Evolutionary conservation across 1,140 invertebrate genomes (phyloP).

Genomic region (Drosophila erecta): DNA sequence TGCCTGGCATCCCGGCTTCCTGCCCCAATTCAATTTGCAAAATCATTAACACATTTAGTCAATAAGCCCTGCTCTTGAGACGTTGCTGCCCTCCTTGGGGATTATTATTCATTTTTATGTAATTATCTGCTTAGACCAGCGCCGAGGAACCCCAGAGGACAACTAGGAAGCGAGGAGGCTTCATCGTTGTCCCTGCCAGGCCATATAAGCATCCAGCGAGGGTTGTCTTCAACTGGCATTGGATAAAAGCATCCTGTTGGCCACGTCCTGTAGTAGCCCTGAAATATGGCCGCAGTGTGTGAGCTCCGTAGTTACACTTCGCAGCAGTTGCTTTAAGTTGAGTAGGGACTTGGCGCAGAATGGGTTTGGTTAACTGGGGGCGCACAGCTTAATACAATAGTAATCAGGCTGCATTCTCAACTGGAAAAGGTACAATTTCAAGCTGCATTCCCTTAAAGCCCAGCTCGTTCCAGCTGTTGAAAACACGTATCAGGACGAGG

Average conservation of each 20-base stretch:
- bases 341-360: constrained; percentile 1
- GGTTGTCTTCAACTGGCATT: constrained; percentile 57
- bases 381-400: neutral
- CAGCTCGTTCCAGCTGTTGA: constrained; percentile 18
- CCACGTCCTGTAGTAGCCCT: constrained; percentile 50
- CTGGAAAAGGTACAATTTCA: too few relatives aligned
- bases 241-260: constrained; percentile 70
- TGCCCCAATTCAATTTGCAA: constrained; percentile 72
- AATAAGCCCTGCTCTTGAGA: constrained; percentile 75
- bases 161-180: constrained; percentile 23
- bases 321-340: constrained; percentile 28
- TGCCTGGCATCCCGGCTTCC: constrained; percentile 57
- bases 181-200: neutral
- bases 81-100: constrained; percentile 43
- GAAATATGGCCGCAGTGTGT: constrained; percentile 78
- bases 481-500: constrained; percentile 3
- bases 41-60: constrained; percentile 80
- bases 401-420: too few relatives aligned
- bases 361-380: neutral
- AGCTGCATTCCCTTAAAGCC: constrained; percentile 10
- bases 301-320: constrained; percentile 70
- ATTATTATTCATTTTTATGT: constrained; percentile 83
- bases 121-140: constrained; percentile 72
- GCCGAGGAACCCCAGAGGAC: constrained; percentile 33
- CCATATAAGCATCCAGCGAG: constrained; percentile 15